Conservation (phyloP, 2,797 vertebrate genomes). For the Pyrrhura leucotis region DNA sequence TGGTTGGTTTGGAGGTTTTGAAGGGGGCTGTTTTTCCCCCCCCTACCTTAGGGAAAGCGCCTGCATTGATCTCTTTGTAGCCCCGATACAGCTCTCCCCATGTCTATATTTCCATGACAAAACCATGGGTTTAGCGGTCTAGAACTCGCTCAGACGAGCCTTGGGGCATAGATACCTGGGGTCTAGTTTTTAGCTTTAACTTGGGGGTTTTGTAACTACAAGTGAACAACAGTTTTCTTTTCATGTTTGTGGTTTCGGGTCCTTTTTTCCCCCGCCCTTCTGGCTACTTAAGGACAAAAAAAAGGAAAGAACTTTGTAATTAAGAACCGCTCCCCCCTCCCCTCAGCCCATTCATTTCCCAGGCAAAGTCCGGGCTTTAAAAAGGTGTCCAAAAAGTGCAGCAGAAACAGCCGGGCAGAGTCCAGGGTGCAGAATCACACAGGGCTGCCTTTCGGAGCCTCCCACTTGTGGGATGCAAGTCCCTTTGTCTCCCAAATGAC, state of each 20-base stretch:
- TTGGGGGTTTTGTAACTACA: background rate
- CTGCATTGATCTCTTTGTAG: background rate
- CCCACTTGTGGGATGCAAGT: background rate
- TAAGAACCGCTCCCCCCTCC: background rate
- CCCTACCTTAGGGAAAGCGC: background rate
- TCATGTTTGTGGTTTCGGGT: background rate
- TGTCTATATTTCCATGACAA: constrained; percentile 20
- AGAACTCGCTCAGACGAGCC: background rate
- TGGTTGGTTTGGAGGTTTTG: fast-evolving
- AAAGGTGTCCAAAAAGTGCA: background rate
- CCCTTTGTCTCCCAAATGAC: background rate
- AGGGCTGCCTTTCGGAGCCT: background rate
- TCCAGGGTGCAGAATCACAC: background rate
- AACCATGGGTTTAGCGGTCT: background rate
- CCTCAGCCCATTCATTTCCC: constrained; percentile 36
- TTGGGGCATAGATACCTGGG: background rate
- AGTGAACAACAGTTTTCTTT: background rate
- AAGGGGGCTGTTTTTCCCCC: fast-evolving
- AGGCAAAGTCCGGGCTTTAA: background rate
- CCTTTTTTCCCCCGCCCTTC: background rate
- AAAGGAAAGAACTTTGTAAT: background rate
- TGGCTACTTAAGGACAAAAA: background rate
- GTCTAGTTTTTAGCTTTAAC: background rate
- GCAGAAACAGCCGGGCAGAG: background rate
- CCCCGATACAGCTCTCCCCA: background rate